phyloP scores from a whole-genome alignment of 2,113 vertebrate genomes.

The Sceloporus tristichus region DNA sequence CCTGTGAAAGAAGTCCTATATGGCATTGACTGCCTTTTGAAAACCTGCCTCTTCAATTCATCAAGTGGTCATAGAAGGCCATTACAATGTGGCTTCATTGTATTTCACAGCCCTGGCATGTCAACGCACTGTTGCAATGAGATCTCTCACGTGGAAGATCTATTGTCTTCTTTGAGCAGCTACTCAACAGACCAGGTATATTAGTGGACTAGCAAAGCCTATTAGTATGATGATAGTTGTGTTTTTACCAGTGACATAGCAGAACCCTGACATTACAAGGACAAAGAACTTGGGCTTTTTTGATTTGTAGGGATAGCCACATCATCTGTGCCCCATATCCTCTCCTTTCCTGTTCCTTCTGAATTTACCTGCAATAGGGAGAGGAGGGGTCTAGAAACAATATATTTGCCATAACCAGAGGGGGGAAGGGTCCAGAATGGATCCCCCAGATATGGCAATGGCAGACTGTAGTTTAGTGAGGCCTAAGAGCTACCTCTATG shows the following conservation, averaged over 20 bases:
- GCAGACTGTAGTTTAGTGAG: too few species aligned
- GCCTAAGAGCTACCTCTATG: too few species aligned
- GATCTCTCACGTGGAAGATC: neutral
- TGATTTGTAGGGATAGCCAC: neutral
- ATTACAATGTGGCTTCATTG: neutral
- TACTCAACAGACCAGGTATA: neutral
- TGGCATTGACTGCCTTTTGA: neutral
- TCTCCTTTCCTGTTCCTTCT: too few species aligned
- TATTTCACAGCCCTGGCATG: neutral
- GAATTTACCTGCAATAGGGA: too few species aligned
- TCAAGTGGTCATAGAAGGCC: conserved; percentile 10
- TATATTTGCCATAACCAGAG: too few species aligned
- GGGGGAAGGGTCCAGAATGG: too few species aligned
- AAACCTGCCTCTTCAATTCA: conserved; percentile 16
- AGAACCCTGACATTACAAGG: neutral
- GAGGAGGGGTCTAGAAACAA: too few species aligned
- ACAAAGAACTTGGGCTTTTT: neutral
- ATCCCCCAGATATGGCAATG: too few species aligned
- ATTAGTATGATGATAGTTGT: neutral
- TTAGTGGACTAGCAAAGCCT: neutral
- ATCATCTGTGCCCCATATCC: neutral
- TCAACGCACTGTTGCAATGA: neutral
- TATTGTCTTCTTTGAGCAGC: conserved; percentile 8
- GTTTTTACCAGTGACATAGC: too few species aligned
- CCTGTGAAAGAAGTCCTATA: neutral